phyloP scores from a whole-genome alignment of 2,797 vertebrate genomes.

The Notoglanidium macrostoma region DNA sequence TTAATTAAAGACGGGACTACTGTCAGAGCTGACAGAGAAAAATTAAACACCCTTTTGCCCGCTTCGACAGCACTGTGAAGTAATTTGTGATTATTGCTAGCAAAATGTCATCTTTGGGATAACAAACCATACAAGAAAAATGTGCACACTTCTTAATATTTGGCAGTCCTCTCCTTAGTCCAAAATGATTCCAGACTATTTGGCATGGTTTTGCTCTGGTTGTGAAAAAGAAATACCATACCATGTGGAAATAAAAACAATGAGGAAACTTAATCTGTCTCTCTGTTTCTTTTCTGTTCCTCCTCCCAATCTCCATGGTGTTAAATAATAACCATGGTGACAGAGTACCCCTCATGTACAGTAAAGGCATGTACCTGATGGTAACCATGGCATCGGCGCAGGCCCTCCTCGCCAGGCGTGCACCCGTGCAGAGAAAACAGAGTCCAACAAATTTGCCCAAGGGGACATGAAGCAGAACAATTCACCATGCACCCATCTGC shows the following conservation, averaged over 20 bases:
- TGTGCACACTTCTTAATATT: not conserved
- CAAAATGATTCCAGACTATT: not conserved
- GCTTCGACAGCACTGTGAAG: not conserved
- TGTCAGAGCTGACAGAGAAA: not conserved
- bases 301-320: constrained; percentile 16
- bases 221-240: constrained; percentile 3
- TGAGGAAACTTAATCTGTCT: not conserved
- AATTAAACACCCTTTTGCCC: not conserved
- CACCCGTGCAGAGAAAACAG: constrained; percentile 29
- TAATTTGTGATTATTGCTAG: not conserved
- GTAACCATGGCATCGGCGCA: constrained; percentile 58
- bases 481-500: constrained; percentile 20
- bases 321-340: constrained; percentile 59
- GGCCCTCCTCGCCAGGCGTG: constrained; percentile 29
- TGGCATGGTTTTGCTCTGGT: not conserved
- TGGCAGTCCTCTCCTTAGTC: not conserved
- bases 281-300: not conserved
- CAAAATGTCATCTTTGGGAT: not conserved
- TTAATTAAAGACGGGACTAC: not conserved
- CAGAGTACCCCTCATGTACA: constrained; percentile 44
- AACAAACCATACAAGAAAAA: not conserved
- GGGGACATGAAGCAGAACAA: constrained; percentile 50
- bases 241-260: constrained; percentile 5
- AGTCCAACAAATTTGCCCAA: constrained; percentile 41
- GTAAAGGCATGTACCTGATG: constrained; percentile 54